Evolutionary conservation across 35 echinoderm and acorn worm genomes (phyloP), one percentile per base, ranked within the genome.

Genomic region (Acanthaster planci): DNA sequence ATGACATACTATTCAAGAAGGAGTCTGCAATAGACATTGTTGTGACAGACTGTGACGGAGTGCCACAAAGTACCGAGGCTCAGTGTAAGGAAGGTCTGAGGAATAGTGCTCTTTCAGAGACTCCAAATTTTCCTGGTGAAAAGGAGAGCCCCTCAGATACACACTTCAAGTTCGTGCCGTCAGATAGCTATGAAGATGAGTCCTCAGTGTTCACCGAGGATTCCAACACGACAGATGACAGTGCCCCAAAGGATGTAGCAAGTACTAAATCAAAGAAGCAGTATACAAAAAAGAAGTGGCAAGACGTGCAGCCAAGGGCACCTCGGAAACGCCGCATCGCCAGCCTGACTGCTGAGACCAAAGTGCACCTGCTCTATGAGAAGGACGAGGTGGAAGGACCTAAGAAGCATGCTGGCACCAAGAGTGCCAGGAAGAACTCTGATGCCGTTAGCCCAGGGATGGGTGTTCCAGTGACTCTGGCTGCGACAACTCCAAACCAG

Each of bases 261-360:
- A 39, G 79, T 37, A 47, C 42, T 47, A 47, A 47, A 47, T 54
- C 50, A 34, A 77, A 82, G 51, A 55, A 42, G 18, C 68, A 78
- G 39, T 58, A 86, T 32, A 40, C 52, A 22, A 78, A 53, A n/a
- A 81, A 51, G 30, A 85, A 85, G 40, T 64, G 76, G n/a, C 30
- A 52, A 51, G 90, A 92, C n/a, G 40, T 82, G 7, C 35, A 82
- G n/a, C 86, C 84, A 12, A 50, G 83, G n/a, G 85, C 81, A 40
- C 84, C 84, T 27, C 60, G 94, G 42, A 91, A 76, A 55, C 77
- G 94, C 18, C 87, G 94, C 29, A 79, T 90, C 35, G 94, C 94
- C 14, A 97, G 94, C 60, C 78, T 97, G 9, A 91, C 91, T 14
- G 94, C 94, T 32, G 94, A 97, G 87, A 97, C 94, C 5, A 97